Conservation (phyloP, 2,888 invertebrate genomes). For the Balanococcus diminutus region DNA sequence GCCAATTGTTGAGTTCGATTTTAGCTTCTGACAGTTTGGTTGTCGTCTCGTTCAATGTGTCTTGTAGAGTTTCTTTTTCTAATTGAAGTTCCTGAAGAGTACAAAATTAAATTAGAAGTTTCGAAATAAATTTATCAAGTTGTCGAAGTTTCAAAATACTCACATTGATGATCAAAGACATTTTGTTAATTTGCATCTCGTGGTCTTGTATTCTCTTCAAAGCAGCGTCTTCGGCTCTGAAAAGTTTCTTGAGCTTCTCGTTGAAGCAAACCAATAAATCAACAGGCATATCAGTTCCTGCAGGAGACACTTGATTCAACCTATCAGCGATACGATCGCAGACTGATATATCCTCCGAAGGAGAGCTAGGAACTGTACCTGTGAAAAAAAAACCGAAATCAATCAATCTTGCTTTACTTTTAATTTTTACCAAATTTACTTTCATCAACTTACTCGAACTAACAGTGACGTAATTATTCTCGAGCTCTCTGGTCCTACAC, state of each 20-base stretch:
- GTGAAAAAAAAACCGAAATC: background rate
- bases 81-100: conserved; percentile 39
- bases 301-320: background rate
- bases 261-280: conserved; percentile 34
- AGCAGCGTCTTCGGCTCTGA: conserved; percentile 57
- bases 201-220: conserved; percentile 56
- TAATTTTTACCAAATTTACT: background rate
- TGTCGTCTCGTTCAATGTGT: background rate
- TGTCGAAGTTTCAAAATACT: background rate
- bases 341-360: conserved; percentile 50
- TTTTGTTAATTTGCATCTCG: conserved; percentile 47
- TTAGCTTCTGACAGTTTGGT: conserved; percentile 40
- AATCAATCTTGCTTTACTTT: background rate
- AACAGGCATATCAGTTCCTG: conserved; percentile 26
- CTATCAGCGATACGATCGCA: conserved; percentile 37
- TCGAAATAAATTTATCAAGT: background rate
- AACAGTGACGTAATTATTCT: conserved; percentile 41
- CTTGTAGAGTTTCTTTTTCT: conserved; percentile 36
- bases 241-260: conserved; percentile 55
- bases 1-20: conserved; percentile 47
- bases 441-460: background rate
- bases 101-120: background rate
- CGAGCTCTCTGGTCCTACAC: conserved; percentile 29
- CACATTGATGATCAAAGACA: conserved; percentile 52
- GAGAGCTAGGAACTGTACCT: conserved; percentile 45